These are phyloP conservation scores for Eupithecia pulchellata DNA, from an alignment of 2,888 invertebrate genomes.

Conservation along the genomic window DNA sequence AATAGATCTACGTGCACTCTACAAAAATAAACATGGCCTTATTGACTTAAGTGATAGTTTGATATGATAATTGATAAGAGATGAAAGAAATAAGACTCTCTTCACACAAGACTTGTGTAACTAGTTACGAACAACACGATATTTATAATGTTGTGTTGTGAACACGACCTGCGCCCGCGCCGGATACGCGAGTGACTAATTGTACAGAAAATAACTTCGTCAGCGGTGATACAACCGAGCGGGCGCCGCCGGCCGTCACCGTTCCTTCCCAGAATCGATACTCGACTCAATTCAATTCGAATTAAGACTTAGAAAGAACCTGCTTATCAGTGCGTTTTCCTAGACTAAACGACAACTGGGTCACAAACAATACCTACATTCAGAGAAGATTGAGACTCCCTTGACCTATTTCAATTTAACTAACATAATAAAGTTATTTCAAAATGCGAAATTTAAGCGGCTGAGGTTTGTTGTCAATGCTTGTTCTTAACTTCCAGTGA, in stretches of 20 bases:
- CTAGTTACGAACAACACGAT: constrained; percentile 36
- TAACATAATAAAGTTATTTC: constrained; percentile 4
- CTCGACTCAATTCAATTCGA: constrained; percentile 57
- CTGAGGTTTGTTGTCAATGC: background rate
- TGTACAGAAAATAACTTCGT: constrained; percentile 84
- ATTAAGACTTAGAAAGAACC: constrained; percentile 15
- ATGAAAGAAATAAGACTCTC: constrained; percentile 27
- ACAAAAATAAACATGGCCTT: constrained; percentile 38
- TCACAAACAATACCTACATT: constrained; percentile 23
- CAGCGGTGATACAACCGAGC: constrained; percentile 78
- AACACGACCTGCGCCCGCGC: constrained; percentile 70
- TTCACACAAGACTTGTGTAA: constrained; percentile 33
- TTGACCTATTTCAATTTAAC: constrained; percentile 32
- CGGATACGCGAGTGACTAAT: constrained; percentile 84
- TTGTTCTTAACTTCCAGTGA: background rate
- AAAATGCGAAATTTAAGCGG: background rate
- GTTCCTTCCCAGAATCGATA: constrained; percentile 78
- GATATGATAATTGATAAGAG: no score
- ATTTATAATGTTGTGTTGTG: constrained; percentile 45
- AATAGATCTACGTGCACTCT: constrained; percentile 26
- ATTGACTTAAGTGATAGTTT: constrained; percentile 32
- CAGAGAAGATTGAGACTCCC: constrained; percentile 16
- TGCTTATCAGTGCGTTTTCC: constrained; percentile 21
- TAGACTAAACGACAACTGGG: constrained; percentile 18
- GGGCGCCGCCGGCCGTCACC: constrained; percentile 70